phyloP scores from a whole-genome alignment of 2,113 vertebrate species.

The Ophiodon elongatus region DNA sequence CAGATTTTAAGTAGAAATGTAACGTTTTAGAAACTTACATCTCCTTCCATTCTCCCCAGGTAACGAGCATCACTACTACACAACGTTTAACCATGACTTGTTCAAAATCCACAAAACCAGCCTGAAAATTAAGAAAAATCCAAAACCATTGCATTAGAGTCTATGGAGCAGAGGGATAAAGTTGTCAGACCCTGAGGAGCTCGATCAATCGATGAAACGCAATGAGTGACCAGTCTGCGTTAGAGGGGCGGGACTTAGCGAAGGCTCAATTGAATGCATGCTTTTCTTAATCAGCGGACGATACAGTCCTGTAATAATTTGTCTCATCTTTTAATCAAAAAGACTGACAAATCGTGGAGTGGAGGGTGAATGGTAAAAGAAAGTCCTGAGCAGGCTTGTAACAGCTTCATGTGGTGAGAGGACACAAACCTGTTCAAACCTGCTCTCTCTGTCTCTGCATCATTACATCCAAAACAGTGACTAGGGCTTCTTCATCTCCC shows the following conservation, averaged over 20 bases:
- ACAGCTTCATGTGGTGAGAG: conserved; percentile 17
- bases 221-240: no score
- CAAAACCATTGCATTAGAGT: no score
- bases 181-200: no score
- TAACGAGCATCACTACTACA: not conserved
- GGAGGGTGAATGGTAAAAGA: conserved; percentile 3
- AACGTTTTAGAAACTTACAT: no score
- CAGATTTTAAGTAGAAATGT: no score
- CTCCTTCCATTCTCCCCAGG: no score
- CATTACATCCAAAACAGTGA: conserved; percentile 10
- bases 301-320: not conserved
- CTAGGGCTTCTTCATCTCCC: conserved; percentile 30
- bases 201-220: no score
- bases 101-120: no score
- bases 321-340: conserved; percentile 37
- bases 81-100: not conserved
- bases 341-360: not conserved
- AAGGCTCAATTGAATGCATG: conserved; percentile 1
- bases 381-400: conserved; percentile 1
- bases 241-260: no score
- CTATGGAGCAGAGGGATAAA: no score
- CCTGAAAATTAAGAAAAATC: no score
- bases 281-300: conserved; percentile 12
- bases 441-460: conserved; percentile 1
- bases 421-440: not conserved